phyloP scores from a whole-genome alignment of 2,888 invertebrate genomes.

The Linyphia triangularis region DNA sequence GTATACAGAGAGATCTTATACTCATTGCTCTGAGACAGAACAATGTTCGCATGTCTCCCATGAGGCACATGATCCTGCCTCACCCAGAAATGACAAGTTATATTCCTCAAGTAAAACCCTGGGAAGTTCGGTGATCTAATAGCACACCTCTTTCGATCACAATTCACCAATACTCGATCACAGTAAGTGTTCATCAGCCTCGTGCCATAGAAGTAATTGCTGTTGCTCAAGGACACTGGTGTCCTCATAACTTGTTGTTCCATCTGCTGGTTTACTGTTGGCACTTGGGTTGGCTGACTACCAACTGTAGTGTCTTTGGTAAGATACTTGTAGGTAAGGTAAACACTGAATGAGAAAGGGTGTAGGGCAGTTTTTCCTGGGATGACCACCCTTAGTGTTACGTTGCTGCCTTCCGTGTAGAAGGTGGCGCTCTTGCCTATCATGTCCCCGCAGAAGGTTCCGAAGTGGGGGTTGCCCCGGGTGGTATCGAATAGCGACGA shows the following conservation, averaged over 20 bases:
- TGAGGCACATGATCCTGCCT: conserved; percentile 84
- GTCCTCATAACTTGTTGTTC: conserved; percentile 30
- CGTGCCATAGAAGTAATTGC: conserved; percentile 82
- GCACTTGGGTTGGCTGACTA: not conserved
- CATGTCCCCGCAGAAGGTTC: conserved; percentile 73
- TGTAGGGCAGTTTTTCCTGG: conserved; percentile 86
- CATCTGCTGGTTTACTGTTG: conserved; percentile 40
- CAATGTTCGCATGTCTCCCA: conserved; percentile 89
- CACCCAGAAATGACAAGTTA: conserved; percentile 93
- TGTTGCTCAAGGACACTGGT: conserved; percentile 78
- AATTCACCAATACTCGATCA: conserved; percentile 89
- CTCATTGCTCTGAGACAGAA: conserved; percentile 87
- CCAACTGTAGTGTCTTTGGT: conserved; percentile 14
- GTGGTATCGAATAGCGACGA: conserved; percentile 70
- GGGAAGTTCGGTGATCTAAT: conserved; percentile 94
- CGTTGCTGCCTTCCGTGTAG: conserved; percentile 85
- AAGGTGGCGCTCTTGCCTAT: conserved; percentile 73
- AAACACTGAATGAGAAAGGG: conserved; percentile 82
- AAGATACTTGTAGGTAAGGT: conserved; percentile 82
- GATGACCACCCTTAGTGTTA: conserved; percentile 86
- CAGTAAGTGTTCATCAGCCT: conserved; percentile 80
- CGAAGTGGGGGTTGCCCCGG: conserved; percentile 68
- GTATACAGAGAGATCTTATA: conserved; percentile 87
- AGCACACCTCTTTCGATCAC: conserved; percentile 86
- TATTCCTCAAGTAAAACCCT: conserved; percentile 90